phyloP scores from a whole-genome alignment of 2,113 vertebrate species.

The Pseudolaguvia tuberculata region DNA sequence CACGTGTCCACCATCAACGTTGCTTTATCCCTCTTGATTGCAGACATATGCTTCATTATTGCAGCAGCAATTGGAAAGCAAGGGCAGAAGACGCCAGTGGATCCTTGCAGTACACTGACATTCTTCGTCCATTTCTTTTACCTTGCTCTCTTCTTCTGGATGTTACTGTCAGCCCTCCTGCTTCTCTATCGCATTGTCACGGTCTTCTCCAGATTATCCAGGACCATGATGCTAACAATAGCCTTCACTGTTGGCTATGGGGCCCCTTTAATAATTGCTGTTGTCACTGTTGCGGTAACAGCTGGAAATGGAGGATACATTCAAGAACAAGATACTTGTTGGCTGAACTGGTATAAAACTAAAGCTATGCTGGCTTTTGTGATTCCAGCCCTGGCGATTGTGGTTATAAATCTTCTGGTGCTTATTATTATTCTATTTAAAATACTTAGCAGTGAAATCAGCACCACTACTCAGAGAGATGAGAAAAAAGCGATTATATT shows the following conservation, averaged over 20 bases:
- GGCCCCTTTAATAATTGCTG: slow-evolving; percentile 74
- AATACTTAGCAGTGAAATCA: slow-evolving; percentile 68
- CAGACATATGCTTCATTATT: slow-evolving; percentile 80
- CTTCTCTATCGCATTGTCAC: slow-evolving; percentile 78
- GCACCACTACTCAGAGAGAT: slow-evolving; percentile 53
- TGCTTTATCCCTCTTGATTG: slow-evolving; percentile 69
- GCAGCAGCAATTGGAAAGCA: slow-evolving; percentile 49
- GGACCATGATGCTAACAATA: slow-evolving; percentile 65
- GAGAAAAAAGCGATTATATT: slow-evolving; percentile 64
- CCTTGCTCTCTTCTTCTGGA: slow-evolving; percentile 87
- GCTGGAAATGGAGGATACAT: slow-evolving; percentile 66
- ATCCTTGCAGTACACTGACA: slow-evolving; percentile 70
- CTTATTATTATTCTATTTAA: slow-evolving; percentile 73
- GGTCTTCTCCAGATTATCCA: slow-evolving; percentile 75
- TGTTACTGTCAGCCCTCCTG: slow-evolving; percentile 79
- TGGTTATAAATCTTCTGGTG: slow-evolving; percentile 75
- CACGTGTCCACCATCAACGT: slow-evolving; percentile 82
- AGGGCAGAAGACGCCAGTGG: slow-evolving; percentile 7
- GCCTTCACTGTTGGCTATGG: slow-evolving; percentile 77
- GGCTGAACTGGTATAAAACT: slow-evolving; percentile 79
- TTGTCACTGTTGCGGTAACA: slow-evolving; percentile 74
- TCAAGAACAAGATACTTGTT: slow-evolving; percentile 65
- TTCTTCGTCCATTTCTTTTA: slow-evolving; percentile 89
- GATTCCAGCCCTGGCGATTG: slow-evolving; percentile 75
- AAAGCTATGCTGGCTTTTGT: slow-evolving; percentile 79